Percentiles rank a stretch among this genome's conserved stretches.
Conservation (phyloP, 2,797 vertebrate genomes). For the Anas flavirostris region DNA sequence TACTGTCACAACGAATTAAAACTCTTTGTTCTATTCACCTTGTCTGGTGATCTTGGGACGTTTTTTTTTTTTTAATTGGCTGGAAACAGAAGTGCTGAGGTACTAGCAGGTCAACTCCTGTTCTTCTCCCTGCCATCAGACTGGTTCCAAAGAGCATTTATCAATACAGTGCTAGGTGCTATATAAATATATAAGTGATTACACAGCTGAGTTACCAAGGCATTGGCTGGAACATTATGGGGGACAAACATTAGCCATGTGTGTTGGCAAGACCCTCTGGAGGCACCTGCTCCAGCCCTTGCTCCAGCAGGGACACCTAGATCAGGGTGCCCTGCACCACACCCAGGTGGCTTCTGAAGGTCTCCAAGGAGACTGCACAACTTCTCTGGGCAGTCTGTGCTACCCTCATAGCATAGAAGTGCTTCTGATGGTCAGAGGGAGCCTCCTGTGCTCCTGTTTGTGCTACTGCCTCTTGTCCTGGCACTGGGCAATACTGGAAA, state of each 20-base stretch:
- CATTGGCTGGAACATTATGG: background rate
- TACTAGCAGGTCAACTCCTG: no score
- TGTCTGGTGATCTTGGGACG: no score
- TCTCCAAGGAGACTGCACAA: background rate
- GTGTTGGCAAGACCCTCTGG: no score
- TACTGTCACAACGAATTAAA: background rate
- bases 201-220: background rate
- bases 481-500: background rate
- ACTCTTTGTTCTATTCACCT: background rate
- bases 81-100: no score
- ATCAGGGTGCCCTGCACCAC: no score
- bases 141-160: no score
- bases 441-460: background rate
- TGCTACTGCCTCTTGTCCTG: background rate
- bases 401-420: background rate
- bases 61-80: no score
- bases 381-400: background rate
- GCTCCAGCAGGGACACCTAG: no score
- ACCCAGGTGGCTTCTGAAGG: no score
- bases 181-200: background rate
- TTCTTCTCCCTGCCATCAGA: no score
- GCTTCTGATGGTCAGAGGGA: background rate
- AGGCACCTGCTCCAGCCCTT: no score
- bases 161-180: no score
- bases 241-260: background rate